phyloP scores from a whole-genome alignment of 1,140 invertebrate species.

The Dryas iulia region DNA sequence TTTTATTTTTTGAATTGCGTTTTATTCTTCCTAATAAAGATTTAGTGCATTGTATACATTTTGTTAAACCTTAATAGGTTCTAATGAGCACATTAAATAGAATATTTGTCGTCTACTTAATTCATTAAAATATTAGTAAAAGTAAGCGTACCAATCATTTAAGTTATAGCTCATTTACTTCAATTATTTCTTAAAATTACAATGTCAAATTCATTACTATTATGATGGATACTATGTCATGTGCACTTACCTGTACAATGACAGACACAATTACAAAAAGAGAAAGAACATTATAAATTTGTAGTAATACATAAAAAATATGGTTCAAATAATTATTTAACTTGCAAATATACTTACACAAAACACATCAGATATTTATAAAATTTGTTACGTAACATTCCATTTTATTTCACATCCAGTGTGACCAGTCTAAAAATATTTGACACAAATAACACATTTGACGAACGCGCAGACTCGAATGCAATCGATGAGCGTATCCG shows the following conservation, averaged over 20 bases:
- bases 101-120: too few relatives aligned
- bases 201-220: neutral
- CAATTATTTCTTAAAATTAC: too few relatives aligned
- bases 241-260: neutral
- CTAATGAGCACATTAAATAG: too few relatives aligned
- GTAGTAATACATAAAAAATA: neutral
- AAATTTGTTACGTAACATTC: neutral
- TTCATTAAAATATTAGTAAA: too few relatives aligned
- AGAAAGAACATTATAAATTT: neutral
- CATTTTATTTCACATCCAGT: neutral
- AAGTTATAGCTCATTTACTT: too few relatives aligned
- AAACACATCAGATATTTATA: neutral
- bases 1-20: too few relatives aligned
- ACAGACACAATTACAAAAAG: neutral
- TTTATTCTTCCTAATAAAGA: too few relatives aligned
- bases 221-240: neutral
- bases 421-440: slow-evolving; percentile 35
- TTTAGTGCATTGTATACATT: too few relatives aligned
- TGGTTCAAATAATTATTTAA: neutral
- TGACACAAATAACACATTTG: slow-evolving; percentile 35
- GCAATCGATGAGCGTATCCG: slow-evolving; percentile 78
- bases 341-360: neutral
- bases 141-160: too few relatives aligned
- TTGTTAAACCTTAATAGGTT: too few relatives aligned
- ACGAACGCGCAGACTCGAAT: slow-evolving; percentile 55